Evolutionary conservation across 1,140 invertebrate genomes (phyloP).

Genomic region (Drosophila albomicans): DNA sequence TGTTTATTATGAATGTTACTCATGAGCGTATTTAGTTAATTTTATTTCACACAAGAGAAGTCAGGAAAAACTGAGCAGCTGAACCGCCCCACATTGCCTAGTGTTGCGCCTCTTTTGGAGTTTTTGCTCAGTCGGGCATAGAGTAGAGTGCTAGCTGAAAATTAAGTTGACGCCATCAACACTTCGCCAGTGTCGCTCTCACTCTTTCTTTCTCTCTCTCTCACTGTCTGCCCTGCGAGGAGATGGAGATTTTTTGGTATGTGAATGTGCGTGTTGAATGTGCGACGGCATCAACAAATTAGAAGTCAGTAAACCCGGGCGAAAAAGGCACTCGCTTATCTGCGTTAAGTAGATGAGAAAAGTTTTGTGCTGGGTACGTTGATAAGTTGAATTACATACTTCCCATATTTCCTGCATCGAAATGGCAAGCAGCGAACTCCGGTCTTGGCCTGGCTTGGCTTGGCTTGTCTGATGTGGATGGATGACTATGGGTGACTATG

Average conservation of each 20-base stretch:
- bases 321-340: conserved; percentile 71
- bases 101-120: conserved; percentile 43
- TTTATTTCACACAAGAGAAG: conserved; percentile 84
- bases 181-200: conserved; percentile 62
- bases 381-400: conserved; percentile 79
- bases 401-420: conserved; percentile 65
- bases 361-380: conserved; percentile 75
- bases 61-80: conserved; percentile 41
- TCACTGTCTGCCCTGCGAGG: too few species aligned
- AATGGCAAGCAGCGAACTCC: conserved; percentile 7
- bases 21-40: conserved; percentile 85
- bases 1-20: conserved; percentile 85
- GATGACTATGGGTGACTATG: conserved; percentile 10
- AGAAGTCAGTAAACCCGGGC: conserved; percentile 75
- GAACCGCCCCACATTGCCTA: conserved; percentile 40
- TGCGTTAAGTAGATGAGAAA: conserved; percentile 83
- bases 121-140: conserved; percentile 60
- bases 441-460: neutral
- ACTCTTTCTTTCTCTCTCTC: conserved; percentile 10
- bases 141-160: conserved; percentile 61
- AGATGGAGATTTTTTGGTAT: neutral
- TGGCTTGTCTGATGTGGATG: neutral
- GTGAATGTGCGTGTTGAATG: conserved; percentile 28
- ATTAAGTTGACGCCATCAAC: conserved; percentile 81
- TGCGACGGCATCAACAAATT: conserved; percentile 63